A percentile compares a stretch with the other conserved stretches of the same genome.
Conservation (phyloP, 2,113 vertebrate species). For the Dasypus novemcinctus region DNA sequence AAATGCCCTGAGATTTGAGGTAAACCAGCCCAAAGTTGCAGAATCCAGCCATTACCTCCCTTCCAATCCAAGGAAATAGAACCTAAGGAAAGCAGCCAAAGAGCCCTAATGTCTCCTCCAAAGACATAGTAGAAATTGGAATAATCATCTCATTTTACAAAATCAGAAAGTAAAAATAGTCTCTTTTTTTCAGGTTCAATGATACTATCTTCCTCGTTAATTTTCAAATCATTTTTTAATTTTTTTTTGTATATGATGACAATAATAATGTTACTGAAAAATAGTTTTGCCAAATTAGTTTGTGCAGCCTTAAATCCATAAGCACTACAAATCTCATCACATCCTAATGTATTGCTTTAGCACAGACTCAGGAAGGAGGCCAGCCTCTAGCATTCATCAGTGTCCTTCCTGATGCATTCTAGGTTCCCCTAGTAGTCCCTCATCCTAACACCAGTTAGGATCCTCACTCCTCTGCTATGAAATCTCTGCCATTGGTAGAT, state of each 20-base stretch:
- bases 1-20: background rate
- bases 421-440: background rate
- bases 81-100: background rate
- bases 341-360: conserved; percentile 38
- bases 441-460: background rate
- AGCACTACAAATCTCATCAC: conserved; percentile 26
- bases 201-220: background rate
- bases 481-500: background rate
- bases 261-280: conserved; percentile 63
- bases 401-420: conserved; percentile 38
- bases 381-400: conserved; percentile 41
- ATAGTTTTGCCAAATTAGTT: conserved; percentile 59
- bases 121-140: background rate
- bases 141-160: background rate
- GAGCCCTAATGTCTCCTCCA: background rate
- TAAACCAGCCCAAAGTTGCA: background rate
- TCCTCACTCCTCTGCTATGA: background rate
- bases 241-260: background rate
- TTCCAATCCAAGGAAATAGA: background rate
- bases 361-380: conserved; percentile 43
- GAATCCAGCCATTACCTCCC: background rate
- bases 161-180: background rate
- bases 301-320: conserved; percentile 38
- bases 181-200: background rate
- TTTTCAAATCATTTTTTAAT: background rate